Evolutionary conservation across 2,888 invertebrate species (phyloP), one percentile per base, ranked within the genome.

Genomic region (Anticlea derivata): DNA sequence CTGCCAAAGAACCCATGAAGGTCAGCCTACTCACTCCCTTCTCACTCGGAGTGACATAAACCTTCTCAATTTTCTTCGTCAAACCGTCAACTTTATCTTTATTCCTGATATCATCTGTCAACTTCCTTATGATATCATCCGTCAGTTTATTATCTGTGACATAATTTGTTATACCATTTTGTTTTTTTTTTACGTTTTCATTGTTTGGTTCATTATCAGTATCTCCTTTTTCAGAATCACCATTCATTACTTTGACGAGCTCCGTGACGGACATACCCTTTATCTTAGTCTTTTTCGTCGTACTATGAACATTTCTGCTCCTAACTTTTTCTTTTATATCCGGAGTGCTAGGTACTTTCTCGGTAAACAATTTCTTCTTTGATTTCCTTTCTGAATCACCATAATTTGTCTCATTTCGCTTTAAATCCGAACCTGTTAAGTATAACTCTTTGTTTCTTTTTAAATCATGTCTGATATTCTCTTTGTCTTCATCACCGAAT

Each of bases 1-100:
- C 91, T 70, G 92, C 92, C 54, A 93, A 77, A 33, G 93, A 93
- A 38, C 86, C 92, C 50, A 93, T 70, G 67, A 93, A 93, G 61
- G 83, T 87, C 5, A 91, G 75, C 35, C 80, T 78, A 50, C 71
- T 78, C 1, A 75, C 61, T 41, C 55, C 61, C n/a, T 73, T 67
- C 43, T 3, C 34, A 12, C 11, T 48, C 0, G 76, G 69, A n/a
- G 73, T 73, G 0, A 80, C 63, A 0, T 60, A 39, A 1, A 81
- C 75, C 60, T 60, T 71, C 26, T 73, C 66, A 31, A 85, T 75
- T 54, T 70, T 76, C 29, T 74, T 76, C 0, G 63, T 62, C 41
- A 86, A 64, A 1, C 17, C 37, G 7, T 47, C 33, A 27, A 52
- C 29, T 47, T 47, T 47, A 38, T 38, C 38, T 0, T 29, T 41